Base-by-base conservation (phyloP, 2,113 vertebrate genomes). In the Cochlearius cochlearius region DNA sequence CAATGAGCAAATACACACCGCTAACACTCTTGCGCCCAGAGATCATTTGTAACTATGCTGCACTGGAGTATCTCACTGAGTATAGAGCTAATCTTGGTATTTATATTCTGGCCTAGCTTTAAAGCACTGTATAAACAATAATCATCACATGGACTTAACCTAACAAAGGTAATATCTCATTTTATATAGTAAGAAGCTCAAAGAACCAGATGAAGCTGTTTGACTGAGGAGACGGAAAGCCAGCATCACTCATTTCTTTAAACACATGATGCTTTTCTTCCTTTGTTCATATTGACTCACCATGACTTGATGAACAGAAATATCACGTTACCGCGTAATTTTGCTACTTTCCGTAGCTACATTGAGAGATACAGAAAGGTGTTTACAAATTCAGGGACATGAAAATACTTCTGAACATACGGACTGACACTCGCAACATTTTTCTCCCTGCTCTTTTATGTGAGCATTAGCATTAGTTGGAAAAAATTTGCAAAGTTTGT, bases 201-300 rank as follows among this genome's bases (percentile, higher is more conserved):
- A 91, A 94, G 94, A 97, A 95, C 94, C 81, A 96, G 95, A 94
- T 62, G 73, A 95, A 95, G 94, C 96, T 91, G 95, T 97, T 95
- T 95, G 88, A 91, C 94, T 30, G 83, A 96, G 91, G 34, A 95
- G 83, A 96, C 22, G 2, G 88, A 95, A 93, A 96, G 52, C 30
- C 91, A 92, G 80, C 92, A 95, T 68, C 95, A 94, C 69, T 96
- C 86, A 95, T 91, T 95, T 87, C 89, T 97, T 95, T 97, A 97
- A 97, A 95, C 80, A 97, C 38, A 95, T 26, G 77, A 72, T 96
- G 95, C 87, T 91, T 66, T 76, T 96, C 92, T 87, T 81, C 32
- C 60, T 97, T 96, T 95, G 91, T 80, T 94, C 92, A 76, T 45
- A 78, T 27, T 96, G 97, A 96, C 89, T 95, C 92, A 96, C 77